Base-by-base conservation (phyloP, 2,888 invertebrate genomes). In the Calameuta idolon region DNA sequence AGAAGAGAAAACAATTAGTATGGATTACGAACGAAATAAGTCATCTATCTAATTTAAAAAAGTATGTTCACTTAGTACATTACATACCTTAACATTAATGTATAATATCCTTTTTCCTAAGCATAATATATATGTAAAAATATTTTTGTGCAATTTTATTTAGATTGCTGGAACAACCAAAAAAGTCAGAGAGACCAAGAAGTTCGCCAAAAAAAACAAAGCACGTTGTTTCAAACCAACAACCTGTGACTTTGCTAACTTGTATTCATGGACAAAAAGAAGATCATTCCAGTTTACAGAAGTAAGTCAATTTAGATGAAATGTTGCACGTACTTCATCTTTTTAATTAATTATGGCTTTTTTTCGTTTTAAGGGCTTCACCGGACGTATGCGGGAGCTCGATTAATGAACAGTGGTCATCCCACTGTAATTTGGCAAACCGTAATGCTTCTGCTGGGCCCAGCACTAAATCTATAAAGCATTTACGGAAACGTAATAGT, bases 21-120 rank as follows among this genome's bases (percentile, higher is more conserved):
- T 93, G 94, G 94, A 94, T 94, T 69, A 93, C 93, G 71, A 93
- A 92, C 81, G 94, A 94, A 87, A 94, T 94, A 30, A 90, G 91
- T 69, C 93, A 94, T 85, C 88, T 94, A 34, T 92, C 90, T 34
- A 93, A 93, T 84, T 87, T 94, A 30, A 94, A 93, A 87, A 87
- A 89, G 83, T 89, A 88, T 74, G 81, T 81, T 73, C 74, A 23
- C 35, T 55, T 23, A 55, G 23, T 55, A 23, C 2, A 55, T 9
- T 55, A 55, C 55, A 55, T 55, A 9, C 23, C 9, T 35, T 76
- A 71, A 11, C 33, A 55, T 34, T 30, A 77, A 68, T 73, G 37
- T 23, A 69, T 76, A 34, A 74, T 34, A 37, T 69, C 23, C 55
- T 76, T 31, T 34, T 76, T 69, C 11, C 23, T 23, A 23, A 23